phyloP scores from a whole-genome alignment of 2,113 vertebrate genomes.

The Tautogolabrus adspersus region DNA sequence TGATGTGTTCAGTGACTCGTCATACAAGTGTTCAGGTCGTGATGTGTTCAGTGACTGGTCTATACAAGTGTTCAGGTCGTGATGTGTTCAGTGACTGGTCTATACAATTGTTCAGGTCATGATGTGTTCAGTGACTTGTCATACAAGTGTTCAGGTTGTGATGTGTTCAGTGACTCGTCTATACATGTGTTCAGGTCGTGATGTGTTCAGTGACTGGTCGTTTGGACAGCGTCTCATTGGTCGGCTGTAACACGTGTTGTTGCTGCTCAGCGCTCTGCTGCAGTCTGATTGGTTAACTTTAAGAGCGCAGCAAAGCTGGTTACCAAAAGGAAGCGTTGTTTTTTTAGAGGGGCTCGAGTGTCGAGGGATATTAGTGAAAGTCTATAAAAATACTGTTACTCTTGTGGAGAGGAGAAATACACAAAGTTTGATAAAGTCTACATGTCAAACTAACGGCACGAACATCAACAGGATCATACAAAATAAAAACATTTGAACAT shows the following conservation, averaged over 20 bases:
- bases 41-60: too few species aligned
- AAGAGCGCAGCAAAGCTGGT: constrained; percentile 52
- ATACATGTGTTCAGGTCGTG: too few species aligned
- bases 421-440: constrained; percentile 81
- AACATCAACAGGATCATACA: constrained; percentile 86
- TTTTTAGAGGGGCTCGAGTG: constrained; percentile 30
- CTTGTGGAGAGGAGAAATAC: constrained; percentile 82
- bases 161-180: too few species aligned
- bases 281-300: constrained; percentile 44
- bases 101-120: too few species aligned
- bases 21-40: too few species aligned
- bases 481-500: constrained; percentile 82
- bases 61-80: too few species aligned
- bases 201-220: too few species aligned
- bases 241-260: background rate
- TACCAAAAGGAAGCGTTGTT: constrained; percentile 5
- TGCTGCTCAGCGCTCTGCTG: constrained; percentile 45
- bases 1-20: too few species aligned
- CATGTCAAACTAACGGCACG: constrained; percentile 86
- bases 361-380: constrained; percentile 80
- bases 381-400: constrained; percentile 88
- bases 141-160: too few species aligned
- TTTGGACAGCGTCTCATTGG: too few species aligned
- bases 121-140: too few species aligned
- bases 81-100: too few species aligned